Base-by-base conservation (phyloP, 2,888 invertebrate genomes). In the Drosophila anceps region DNA sequence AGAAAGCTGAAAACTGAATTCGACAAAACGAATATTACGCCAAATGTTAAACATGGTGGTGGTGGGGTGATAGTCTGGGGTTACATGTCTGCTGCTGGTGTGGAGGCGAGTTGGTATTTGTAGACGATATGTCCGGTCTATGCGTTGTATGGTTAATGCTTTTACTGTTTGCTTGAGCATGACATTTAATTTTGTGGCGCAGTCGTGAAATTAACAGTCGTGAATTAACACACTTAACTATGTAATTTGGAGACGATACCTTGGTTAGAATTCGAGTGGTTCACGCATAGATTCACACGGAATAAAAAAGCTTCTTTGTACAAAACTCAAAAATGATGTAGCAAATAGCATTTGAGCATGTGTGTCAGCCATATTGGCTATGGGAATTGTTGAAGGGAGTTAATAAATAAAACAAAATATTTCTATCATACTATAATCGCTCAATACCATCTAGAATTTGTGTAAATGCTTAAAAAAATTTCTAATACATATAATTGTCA, bases 331-430 rank as follows among this genome's bases (percentile, higher is more conserved):
- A 13, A 39, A 13, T 13, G 48, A 4, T 29, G 39, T 44, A 76
- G 24, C 81, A 53, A 1, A 2, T 27, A 79, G 46, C 68, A 37
- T 63, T 51, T 73, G 53, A 58, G 27, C 54, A 39, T 67, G 12
- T 37, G 59, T 37, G 79, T 58, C 79, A 69, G 81, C 79, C 81
- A 81, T 79, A 73, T 79, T 79, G 81, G 54, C 57, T 76, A 73
- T 77, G 15, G n/a, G 24, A 24, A 37, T 77, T 73, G 77, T 77
- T 78, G 57, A 71, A 78, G 69, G 63, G 59, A 69, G 81, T 74
- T 79, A 78, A 79, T 74, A 79, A 79, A 81, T 81, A 71, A 82
- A 71, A 72, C 71, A 76, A 65, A 37, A 50, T 66, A 44, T 29
- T 43, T 60, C 60, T 41, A 54, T 20, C 12, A 65, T 31, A 35